Evolutionary conservation across 2,888 invertebrate species (phyloP).

Genomic region (Therioaphis trifolii): DNA sequence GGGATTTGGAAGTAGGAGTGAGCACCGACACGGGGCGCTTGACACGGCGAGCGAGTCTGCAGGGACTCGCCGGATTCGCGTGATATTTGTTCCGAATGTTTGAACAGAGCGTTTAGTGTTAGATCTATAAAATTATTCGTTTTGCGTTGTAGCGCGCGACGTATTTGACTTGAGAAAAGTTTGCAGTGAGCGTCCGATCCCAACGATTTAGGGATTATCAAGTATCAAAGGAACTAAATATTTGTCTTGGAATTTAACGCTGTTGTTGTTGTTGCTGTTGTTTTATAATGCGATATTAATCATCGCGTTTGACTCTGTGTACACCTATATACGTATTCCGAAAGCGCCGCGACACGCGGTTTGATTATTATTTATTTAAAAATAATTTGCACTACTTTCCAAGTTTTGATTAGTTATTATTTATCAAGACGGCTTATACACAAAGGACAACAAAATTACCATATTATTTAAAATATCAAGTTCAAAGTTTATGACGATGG

Average conservation of each 20-base stretch:
- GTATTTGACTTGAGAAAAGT: conserved; percentile 49
- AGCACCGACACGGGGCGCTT: neutral
- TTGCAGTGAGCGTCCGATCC: neutral
- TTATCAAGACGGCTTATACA: neutral
- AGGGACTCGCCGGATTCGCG: conserved; percentile 38
- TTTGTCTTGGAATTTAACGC: conserved; percentile 25
- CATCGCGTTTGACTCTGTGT: neutral
- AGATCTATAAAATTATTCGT: conserved; percentile 45
- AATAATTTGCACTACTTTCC: neutral
- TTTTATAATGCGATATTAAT: neutral
- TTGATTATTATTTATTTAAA: conserved; percentile 8
- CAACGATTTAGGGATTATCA: conserved; percentile 30
- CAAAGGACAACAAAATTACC: neutral
- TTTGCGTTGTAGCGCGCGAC: conserved; percentile 6
- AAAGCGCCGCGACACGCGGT: neutral
- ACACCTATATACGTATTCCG: neutral
- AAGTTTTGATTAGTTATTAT: conserved; percentile 16
- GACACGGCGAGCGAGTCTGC: conserved; percentile 14
- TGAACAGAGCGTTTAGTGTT: conserved; percentile 23
- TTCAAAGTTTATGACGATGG: neutral
- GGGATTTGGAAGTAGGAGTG: neutral
- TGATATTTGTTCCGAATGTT: conserved; percentile 53
- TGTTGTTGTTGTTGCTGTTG: conserved; percentile 10
- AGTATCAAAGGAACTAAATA: conserved; percentile 47
- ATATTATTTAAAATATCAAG: neutral